Conservation (phyloP, 2,888 invertebrate genomes). For the Nesidiocoris tenuis region DNA sequence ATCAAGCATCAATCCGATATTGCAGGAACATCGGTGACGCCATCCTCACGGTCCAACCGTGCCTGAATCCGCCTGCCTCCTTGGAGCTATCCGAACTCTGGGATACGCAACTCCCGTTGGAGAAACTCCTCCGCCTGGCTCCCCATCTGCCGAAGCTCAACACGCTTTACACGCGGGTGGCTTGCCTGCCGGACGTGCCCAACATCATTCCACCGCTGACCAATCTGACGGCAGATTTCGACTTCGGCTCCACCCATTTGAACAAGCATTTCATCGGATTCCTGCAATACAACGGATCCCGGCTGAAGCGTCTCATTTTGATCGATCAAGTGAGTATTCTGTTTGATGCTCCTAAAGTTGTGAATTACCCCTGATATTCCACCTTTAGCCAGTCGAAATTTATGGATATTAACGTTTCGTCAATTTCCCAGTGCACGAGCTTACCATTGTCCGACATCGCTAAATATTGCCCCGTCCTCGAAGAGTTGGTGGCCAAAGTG, state of each 20-base stretch:
- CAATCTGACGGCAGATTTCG: conserved; percentile 52
- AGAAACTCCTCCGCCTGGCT: conserved; percentile 50
- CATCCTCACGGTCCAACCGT: conserved; percentile 50
- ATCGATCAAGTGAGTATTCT: conserved; percentile 50
- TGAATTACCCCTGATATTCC: no score
- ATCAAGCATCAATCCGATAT: no score
- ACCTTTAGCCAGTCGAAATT: no score
- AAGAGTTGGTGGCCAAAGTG: conserved; percentile 51
- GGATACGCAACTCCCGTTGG: conserved; percentile 52
- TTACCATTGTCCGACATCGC: conserved; percentile 50
- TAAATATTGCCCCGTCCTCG: conserved; percentile 50
- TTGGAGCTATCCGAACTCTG: conserved; percentile 52
- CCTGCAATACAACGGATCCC: conserved; percentile 48
- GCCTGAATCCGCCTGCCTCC: conserved; percentile 46
- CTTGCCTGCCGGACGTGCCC: conserved; percentile 47
- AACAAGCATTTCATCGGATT: conserved; percentile 49
- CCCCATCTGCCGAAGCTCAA: conserved; percentile 50
- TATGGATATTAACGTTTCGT: no score
- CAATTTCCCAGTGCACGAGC: conserved; percentile 49
- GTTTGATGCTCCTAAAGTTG: no score
- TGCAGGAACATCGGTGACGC: conserved; percentile 53
- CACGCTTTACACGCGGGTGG: conserved; percentile 49
- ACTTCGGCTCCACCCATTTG: conserved; percentile 50
- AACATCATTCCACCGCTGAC: conserved; percentile 48
- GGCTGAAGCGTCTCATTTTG: conserved; percentile 49